Evolutionary conservation across 2,888 invertebrate species (phyloP), one percentile per base, ranked within the genome.

Genomic region (Melanargia galathea): DNA sequence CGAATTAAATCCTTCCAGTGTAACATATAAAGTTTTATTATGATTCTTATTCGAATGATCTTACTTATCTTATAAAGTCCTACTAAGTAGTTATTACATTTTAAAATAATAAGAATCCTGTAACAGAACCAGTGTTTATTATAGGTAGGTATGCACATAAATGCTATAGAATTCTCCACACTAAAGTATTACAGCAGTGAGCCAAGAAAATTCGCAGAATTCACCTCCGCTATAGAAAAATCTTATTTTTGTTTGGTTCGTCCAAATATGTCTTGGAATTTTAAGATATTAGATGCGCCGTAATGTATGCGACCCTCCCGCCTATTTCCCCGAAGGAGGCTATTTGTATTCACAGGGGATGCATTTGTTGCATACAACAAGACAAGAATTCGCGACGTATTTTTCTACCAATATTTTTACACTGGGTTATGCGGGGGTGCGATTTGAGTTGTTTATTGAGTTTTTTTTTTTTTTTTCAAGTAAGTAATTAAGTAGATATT

Each of bases 281-380:
- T 71, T 76, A 67, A 73, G 77, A 77, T 80, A 80, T 78, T 78
- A 78, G 77, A 80, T 75, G 75, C 72, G 70, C 73, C 68, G 71
- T 74, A 75, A 75, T 73, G 73, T 75, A 74, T 73, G 72, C 73
- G 73, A 67, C 72, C 74, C 74, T 71, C 67, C 59, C 18, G 65
- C 63, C 72, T 71, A 73, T 73, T 71, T 73, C 71, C 67, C 70
- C 70, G 70, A 73, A 74, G 74, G 72, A 70, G 74, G 75, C 75
- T 69, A 79, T 79, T 79, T 76, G 76, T 78, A 79, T 79, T 79
- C 79, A 73, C 74, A 70, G 73, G 78, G 59, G 63, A 67, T 71
- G 70, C 71, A 71, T 74, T 75, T 73, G 74, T 73, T 73, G 74
- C 69, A 64, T 74, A 75, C 77, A 76, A 73, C 71, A 66, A 60